Evolutionary conservation across 2,888 invertebrate genomes (phyloP).

Genomic region (Pyrrhosoma nymphula): DNA sequence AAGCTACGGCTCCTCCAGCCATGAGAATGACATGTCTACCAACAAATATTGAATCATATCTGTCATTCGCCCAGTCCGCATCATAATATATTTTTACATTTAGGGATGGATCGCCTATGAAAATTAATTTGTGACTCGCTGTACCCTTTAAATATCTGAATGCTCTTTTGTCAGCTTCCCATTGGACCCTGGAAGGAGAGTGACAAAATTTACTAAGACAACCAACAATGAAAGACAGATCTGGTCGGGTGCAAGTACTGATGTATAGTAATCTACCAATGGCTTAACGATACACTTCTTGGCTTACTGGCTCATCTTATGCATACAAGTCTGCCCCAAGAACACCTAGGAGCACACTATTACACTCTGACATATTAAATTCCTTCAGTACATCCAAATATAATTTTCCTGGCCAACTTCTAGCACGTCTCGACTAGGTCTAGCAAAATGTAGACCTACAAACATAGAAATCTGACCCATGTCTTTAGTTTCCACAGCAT

Average conservation of each 20-base stretch:
- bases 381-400: not conserved
- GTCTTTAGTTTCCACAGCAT: not conserved
- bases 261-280: not conserved
- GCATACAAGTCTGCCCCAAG: not conserved
- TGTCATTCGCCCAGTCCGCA: not conserved
- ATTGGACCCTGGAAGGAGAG: not conserved
- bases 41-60: not conserved
- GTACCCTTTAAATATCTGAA: not conserved
- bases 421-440: not conserved
- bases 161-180: not conserved
- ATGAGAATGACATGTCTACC: not conserved
- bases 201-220: not conserved
- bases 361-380: not conserved
- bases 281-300: not conserved
- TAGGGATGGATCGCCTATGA: not conserved
- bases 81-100: not conserved
- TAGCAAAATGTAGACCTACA: not conserved
- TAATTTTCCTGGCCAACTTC: not conserved
- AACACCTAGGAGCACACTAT: not conserved
- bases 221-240: not conserved
- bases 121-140: not conserved
- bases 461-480: not conserved
- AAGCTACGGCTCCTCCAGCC: not conserved
- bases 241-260: too few species aligned
- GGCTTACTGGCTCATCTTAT: not conserved